phyloP scores from a whole-genome alignment of 2,797 vertebrate genomes.

The Acridotheres tristis region DNA sequence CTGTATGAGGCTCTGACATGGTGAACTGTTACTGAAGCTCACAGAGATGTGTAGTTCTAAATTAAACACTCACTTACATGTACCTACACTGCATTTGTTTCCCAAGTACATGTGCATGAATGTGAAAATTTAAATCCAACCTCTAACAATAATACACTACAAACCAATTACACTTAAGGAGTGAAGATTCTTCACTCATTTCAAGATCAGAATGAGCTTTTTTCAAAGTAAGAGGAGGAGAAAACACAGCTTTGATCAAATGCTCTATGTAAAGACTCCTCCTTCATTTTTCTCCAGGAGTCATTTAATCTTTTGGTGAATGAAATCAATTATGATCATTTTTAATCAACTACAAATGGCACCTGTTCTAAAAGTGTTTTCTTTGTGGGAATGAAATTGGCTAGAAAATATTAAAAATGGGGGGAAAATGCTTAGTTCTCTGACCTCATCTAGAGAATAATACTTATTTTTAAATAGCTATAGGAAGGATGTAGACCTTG shows the following conservation, averaged over 20 bases:
- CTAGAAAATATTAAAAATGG: background rate
- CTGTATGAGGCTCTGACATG: conserved; percentile 74
- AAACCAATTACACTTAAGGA: conserved; percentile 53
- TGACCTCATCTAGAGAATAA: conserved; percentile 27
- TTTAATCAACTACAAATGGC: background rate
- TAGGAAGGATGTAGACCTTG: conserved; percentile 66
- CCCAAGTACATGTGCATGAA: conserved; percentile 32
- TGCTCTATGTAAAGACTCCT: conserved; percentile 12
- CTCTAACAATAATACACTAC: conserved; percentile 53
- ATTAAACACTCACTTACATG: conserved; percentile 77
- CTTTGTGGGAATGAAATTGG: background rate
- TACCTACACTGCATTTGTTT: conserved; percentile 62
- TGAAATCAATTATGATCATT: conserved; percentile 35
- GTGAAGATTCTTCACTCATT: conserved; percentile 63
- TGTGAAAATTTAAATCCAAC: conserved; percentile 70
- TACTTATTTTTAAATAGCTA: conserved; percentile 64
- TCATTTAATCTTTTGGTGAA: conserved; percentile 50
- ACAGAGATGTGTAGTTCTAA: conserved; percentile 78
- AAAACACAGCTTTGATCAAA: conserved; percentile 68
- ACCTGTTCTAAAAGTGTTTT: background rate
- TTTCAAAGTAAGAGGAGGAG: conserved; percentile 37
- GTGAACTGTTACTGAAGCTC: conserved; percentile 77
- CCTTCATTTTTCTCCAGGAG: conserved; percentile 53
- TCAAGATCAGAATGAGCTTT: conserved; percentile 59
- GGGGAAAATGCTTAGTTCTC: background rate